phyloP scores from a whole-genome alignment of 1,140 invertebrate genomes.

The Drosophila hydei region DNA sequence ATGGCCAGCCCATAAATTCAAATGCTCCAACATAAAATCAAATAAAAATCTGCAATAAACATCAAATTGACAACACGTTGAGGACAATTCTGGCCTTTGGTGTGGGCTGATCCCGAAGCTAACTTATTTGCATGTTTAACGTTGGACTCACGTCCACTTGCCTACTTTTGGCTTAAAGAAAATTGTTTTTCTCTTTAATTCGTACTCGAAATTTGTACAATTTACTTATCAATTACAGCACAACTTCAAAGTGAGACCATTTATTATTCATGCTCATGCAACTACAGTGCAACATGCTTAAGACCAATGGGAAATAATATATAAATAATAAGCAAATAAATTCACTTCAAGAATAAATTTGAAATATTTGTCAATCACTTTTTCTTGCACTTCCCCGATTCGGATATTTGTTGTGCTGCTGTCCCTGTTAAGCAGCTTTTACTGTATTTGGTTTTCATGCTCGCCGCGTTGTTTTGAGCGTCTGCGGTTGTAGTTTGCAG shows the following conservation, averaged over 20 bases:
- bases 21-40: constrained; percentile 73
- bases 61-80: constrained; percentile 77
- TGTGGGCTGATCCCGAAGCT: neutral
- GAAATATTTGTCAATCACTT: neutral
- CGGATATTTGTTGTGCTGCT: neutral
- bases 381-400: neutral
- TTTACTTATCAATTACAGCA: constrained; percentile 38
- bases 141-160: constrained; percentile 9
- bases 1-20: constrained; percentile 72
- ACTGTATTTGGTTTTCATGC: constrained; percentile 32
- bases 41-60: constrained; percentile 80
- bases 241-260: constrained; percentile 12
- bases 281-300: constrained; percentile 13
- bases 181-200: constrained; percentile 6
- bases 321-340: neutral
- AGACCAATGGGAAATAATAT: neutral
- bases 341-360: neutral
- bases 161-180: constrained; percentile 14
- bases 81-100: constrained; percentile 30
- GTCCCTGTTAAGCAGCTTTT: constrained; percentile 4
- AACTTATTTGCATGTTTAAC: constrained; percentile 45
- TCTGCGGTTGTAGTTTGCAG: constrained; percentile 7
- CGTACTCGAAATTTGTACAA: neutral
- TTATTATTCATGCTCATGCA: constrained; percentile 18
- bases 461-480: constrained; percentile 31